Percentiles rank a stretch among this genome's conserved stretches.
Evolutionary conservation across 2,113 vertebrate genomes (phyloP).

Genomic region (Periophthalmus modestus): DNA sequence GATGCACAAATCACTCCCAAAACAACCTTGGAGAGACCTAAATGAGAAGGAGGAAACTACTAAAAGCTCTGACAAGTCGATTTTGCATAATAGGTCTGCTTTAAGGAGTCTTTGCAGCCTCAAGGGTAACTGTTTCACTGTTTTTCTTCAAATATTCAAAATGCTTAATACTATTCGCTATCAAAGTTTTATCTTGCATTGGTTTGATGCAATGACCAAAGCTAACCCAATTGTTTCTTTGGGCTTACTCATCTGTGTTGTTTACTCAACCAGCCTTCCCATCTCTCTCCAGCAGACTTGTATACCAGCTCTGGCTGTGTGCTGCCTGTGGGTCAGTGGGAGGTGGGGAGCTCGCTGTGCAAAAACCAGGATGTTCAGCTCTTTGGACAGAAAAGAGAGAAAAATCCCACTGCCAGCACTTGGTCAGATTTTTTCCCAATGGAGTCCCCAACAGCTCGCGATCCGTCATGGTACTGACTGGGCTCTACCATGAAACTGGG

Average conservation of each 20-base stretch:
- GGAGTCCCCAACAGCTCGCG: slow-evolving; percentile 40
- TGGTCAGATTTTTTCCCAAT: slow-evolving; percentile 46
- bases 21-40: too few relatives aligned
- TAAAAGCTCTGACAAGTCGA: too few relatives aligned
- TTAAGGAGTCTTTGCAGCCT: too few relatives aligned
- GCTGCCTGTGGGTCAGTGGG: slow-evolving; percentile 21
- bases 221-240: slow-evolving; percentile 32
- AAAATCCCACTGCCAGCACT: slow-evolving; percentile 34
- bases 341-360: slow-evolving; percentile 33
- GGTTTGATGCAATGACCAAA: slow-evolving; percentile 23
- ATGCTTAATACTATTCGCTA: not conserved
- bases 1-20: too few relatives aligned
- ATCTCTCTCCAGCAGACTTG: slow-evolving; percentile 27
- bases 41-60: too few relatives aligned
- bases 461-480: slow-evolving; percentile 39
- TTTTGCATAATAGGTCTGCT: too few relatives aligned
- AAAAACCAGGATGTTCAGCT: slow-evolving; percentile 34
- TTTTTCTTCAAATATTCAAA: slow-evolving; percentile 1
- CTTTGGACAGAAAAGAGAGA: slow-evolving; percentile 18
- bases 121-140: slow-evolving; percentile 8
- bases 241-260: slow-evolving; percentile 13
- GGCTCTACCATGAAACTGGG: slow-evolving; percentile 12
- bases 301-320: slow-evolving; percentile 16
- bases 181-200: slow-evolving; percentile 20
- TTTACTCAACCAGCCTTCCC: slow-evolving; percentile 33